phyloP scores from a whole-genome alignment of 2,113 vertebrate genomes.

The Bettongia penicillata region DNA sequence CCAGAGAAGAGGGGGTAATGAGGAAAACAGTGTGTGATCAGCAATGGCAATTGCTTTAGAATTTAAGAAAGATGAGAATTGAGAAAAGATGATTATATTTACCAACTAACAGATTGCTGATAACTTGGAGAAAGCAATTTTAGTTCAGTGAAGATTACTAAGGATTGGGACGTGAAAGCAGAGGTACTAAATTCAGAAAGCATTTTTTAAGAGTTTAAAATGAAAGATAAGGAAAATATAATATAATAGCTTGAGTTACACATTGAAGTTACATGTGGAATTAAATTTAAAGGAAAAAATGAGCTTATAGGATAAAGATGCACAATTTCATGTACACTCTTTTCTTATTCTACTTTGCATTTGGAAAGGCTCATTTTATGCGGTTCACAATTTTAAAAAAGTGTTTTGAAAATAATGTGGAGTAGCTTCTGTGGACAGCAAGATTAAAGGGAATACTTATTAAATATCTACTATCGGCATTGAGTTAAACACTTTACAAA shows the following conservation, averaged over 20 bases:
- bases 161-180: background rate
- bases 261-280: background rate
- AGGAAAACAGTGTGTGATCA: background rate
- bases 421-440: background rate
- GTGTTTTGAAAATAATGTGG: background rate
- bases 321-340: background rate
- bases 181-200: background rate
- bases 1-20: background rate
- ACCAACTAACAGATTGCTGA: background rate
- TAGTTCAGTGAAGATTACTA: background rate
- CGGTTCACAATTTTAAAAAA: background rate
- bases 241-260: background rate
- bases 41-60: background rate
- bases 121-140: background rate
- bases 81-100: background rate
- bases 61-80: background rate
- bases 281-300: background rate
- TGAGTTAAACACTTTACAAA: background rate
- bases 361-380: background rate
- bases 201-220: background rate
- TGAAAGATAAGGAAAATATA: background rate
- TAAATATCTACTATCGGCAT: background rate
- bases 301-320: background rate
- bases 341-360: background rate
- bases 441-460: background rate